A percentile compares a stretch with the other conserved stretches of the same genome.
Evolutionary conservation across 2,888 invertebrate genomes (phyloP).

Genomic region (Altica lythri): DNA sequence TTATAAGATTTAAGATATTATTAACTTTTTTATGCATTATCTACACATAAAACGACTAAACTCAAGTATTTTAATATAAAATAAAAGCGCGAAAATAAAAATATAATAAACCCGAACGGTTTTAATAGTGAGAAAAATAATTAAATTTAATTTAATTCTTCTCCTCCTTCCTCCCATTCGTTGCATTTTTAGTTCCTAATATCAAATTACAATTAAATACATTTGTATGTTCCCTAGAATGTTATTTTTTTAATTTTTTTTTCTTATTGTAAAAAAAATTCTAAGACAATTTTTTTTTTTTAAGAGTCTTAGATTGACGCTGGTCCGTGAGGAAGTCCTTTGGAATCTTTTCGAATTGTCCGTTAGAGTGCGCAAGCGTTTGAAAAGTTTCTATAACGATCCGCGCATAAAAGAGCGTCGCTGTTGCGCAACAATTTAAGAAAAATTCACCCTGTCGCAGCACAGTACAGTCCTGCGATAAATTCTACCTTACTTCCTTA

Average conservation of each 20-base stretch:
- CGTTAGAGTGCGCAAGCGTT: conserved; percentile 50
- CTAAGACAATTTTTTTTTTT: no score
- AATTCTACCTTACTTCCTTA: conserved; percentile 40
- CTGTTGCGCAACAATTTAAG: conserved; percentile 57
- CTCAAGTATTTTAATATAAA: conserved; percentile 33
- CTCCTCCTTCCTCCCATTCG: no score
- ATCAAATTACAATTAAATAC: no score
- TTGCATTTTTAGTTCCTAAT: no score
- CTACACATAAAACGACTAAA: not conserved
- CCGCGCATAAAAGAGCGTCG: conserved; percentile 55
- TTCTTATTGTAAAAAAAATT: no score
- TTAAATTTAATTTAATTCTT: no score
- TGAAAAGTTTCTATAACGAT: conserved; percentile 55
- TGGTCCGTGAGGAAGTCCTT: conserved; percentile 14
- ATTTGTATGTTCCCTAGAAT: no score
- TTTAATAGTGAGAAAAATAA: conserved; percentile 45
- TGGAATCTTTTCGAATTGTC: conserved; percentile 25
- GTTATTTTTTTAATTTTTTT: no score
- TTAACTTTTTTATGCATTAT: not conserved
- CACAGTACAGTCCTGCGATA: conserved; percentile 55
- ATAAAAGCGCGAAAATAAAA: conserved; percentile 35
- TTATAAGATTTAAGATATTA: no score
- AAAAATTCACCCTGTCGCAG: conserved; percentile 58
- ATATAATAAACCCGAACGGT: conserved; percentile 40
- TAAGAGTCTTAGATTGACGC: conserved; percentile 16